Base-by-base conservation (phyloP, 2,888 invertebrate species). In the Choreutis nemorana region DNA sequence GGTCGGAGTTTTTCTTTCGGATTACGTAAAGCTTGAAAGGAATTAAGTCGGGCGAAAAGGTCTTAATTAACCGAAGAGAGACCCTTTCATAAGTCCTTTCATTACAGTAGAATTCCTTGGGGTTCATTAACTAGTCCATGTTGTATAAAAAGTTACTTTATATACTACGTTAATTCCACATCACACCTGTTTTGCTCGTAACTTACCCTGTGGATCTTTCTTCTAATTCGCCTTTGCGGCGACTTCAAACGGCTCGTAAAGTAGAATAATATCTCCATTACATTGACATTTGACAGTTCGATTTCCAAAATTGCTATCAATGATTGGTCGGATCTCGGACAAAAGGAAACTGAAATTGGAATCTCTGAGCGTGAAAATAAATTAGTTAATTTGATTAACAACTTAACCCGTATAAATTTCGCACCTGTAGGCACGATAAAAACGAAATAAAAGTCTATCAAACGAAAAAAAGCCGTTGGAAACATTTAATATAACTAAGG, bases 181-280 rank as follows among this genome's bases (percentile, higher is more conserved):
- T 72, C 72, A 66, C 77, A 78, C 77, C 77, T 77, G 77, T 73
- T 73, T 52, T 58, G 65, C 54, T 73, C 75, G 68, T 77, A 77
- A 77, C 70, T 75, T 48, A 55, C 65, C 71, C 64, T 51, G 55
- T 53, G 57, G 56, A 73, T 67, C 55, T 54, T 53, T 54, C 8
- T 10, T 45, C 47, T 50, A 54, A 56, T 61, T 60, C 57, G 48
- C 55, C 57, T 54, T 50, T 49, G 65, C 75, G 75, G 73, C 60
- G 52, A 52, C 55, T 38, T 66, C 71, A 78, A 75, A 77, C 68
- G 53, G 54, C 56, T 51, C 54, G 53, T 64, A 56, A 63, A 51
- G 57, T 59, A 52, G 48, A 55, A 66, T 70, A 66, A 73, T 60
- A 57, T 56, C 64, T 65, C 68, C 60, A 71, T 73, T 66, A 59